These are phyloP conservation scores for Drosophila parthenogenetica DNA, from an alignment of 2,888 invertebrate species.

Conservation along the genomic window DNA sequence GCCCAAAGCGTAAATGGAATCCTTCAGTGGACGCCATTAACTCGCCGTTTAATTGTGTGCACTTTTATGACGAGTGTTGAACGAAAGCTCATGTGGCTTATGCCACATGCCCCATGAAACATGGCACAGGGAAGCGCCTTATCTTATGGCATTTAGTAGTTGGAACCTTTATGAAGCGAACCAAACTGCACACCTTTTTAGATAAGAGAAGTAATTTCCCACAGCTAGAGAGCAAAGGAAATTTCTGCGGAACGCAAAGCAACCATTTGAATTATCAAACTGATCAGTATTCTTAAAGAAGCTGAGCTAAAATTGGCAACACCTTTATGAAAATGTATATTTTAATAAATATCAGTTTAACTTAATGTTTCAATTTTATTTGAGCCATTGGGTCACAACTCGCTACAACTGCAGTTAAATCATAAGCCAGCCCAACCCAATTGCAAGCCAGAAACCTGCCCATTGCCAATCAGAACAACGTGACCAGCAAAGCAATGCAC, in stretches of 20 bases:
- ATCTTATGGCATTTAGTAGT: slow-evolving; percentile 61
- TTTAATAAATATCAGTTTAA: slow-evolving; percentile 7
- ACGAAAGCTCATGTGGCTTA: slow-evolving; percentile 65
- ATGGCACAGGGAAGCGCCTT: slow-evolving; percentile 37
- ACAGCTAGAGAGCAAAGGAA: slow-evolving; percentile 26
- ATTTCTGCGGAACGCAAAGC: no score
- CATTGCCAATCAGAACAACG: slow-evolving; percentile 62
- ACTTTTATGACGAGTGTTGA: slow-evolving; percentile 75
- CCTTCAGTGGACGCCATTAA: slow-evolving; percentile 70
- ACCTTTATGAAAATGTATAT: neutral
- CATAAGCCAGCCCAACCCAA: slow-evolving; percentile 52
- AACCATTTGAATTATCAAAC: neutral
- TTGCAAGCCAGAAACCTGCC: slow-evolving; percentile 55
- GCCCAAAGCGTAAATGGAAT: slow-evolving; percentile 47
- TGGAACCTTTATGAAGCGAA: slow-evolving; percentile 55
- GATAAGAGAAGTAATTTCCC: slow-evolving; percentile 39
- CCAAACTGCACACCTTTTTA: slow-evolving; percentile 56
- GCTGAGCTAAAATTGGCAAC: neutral
- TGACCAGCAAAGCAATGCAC: slow-evolving; percentile 78
- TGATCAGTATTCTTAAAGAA: neutral
- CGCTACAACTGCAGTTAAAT: slow-evolving; percentile 65
- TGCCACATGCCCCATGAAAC: neutral
- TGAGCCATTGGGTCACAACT: slow-evolving; percentile 7
- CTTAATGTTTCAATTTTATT: slow-evolving; percentile 20
- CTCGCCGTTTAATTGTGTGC: slow-evolving; percentile 76